Evolutionary conservation across 2,797 vertebrate species (phyloP).

Genomic region (Neoniphon sammara): DNA sequence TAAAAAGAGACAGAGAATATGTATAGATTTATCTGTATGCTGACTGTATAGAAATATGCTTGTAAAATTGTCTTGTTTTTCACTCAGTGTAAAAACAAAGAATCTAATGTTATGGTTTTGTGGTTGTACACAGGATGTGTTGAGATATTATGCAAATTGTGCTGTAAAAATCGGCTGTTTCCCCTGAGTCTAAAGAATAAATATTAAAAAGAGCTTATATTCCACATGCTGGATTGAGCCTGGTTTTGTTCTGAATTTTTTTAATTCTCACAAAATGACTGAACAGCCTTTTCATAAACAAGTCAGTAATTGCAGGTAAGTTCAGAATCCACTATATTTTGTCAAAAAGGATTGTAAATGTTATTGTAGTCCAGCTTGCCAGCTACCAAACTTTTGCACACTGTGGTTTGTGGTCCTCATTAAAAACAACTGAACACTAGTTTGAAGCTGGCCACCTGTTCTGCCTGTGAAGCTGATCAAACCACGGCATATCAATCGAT

Average conservation of each 20-base stretch:
- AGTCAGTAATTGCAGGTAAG: too few species aligned
- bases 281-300: too few species aligned
- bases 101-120: slow-evolving; percentile 93
- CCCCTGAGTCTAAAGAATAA: slow-evolving; percentile 93
- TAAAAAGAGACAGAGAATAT: slow-evolving; percentile 84
- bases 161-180: slow-evolving; percentile 91
- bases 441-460: too few species aligned
- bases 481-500: too few species aligned
- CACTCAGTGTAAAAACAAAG: slow-evolving; percentile 93
- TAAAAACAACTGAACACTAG: too few species aligned
- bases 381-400: too few species aligned
- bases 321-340: too few species aligned
- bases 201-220: slow-evolving; percentile 90
- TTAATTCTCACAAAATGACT: too few species aligned
- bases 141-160: slow-evolving; percentile 97
- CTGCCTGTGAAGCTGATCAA: too few species aligned
- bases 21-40: slow-evolving; percentile 89
- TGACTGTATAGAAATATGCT: slow-evolving; percentile 92
- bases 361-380: too few species aligned
- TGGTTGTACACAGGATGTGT: slow-evolving; percentile 97
- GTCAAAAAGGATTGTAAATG: too few species aligned
- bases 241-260: slow-evolving; percentile 34
- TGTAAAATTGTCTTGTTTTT: slow-evolving; percentile 97
- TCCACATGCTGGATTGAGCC: slow-evolving; percentile 61
- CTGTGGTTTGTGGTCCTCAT: too few species aligned